Evolutionary conservation across 2,888 invertebrate genomes (phyloP).

Genomic region (Helobdella robusta): DNA sequence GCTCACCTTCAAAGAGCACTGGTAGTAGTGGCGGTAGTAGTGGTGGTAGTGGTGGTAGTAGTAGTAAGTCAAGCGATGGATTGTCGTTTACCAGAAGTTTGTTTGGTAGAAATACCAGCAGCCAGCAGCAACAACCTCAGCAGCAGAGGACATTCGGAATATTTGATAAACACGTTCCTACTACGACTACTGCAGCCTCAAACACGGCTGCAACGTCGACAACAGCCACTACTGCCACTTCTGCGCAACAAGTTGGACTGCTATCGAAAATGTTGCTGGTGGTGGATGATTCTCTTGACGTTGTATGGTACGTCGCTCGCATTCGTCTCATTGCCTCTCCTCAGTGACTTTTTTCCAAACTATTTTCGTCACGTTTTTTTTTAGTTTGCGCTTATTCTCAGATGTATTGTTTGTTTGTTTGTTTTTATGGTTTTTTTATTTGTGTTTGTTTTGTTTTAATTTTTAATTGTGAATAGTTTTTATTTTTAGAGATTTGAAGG

Average conservation of each 20-base stretch:
- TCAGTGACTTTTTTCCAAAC: background rate
- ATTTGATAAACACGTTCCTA: too few relatives aligned
- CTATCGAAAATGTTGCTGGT: constrained; percentile 12
- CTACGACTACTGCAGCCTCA: too few relatives aligned
- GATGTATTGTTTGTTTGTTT: background rate
- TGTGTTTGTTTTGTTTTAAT: background rate
- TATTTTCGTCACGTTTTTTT: background rate
- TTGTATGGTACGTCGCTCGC: background rate
- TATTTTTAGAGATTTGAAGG: background rate
- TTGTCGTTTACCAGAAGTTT: constrained; percentile 17
- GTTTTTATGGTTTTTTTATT: background rate
- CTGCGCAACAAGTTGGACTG: too few relatives aligned
- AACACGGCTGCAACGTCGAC: too few relatives aligned
- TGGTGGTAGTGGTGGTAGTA: background rate
- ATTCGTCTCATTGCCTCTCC: background rate
- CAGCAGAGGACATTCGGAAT: too few relatives aligned
- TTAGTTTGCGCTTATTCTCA: background rate
- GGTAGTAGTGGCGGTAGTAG: background rate
- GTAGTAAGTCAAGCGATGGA: constrained; percentile 15
- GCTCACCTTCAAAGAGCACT: constrained; percentile 6
- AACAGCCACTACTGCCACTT: too few relatives aligned
- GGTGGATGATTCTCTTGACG: constrained; percentile 11
- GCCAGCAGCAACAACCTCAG: too few relatives aligned
- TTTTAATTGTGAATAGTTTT: background rate
- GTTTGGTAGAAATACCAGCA: constrained; percentile 17